phyloP scores from a whole-genome alignment of 2,113 vertebrate species.

The Podocnemis expansa region DNA sequence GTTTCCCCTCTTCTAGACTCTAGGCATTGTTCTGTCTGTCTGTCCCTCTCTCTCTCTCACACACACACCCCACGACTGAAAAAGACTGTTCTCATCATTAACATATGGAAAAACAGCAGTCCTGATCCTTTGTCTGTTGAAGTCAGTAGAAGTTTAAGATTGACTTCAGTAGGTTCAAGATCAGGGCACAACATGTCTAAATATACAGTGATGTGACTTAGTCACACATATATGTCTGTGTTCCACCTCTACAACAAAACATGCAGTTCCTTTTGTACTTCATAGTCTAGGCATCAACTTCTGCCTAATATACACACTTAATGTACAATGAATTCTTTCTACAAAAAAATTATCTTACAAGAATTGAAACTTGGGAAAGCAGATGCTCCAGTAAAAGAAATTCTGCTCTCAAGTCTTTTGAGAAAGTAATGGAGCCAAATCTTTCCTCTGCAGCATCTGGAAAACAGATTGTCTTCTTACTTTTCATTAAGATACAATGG shows the following conservation, averaged over 20 bases:
- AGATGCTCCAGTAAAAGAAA: background rate
- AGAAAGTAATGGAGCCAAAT: background rate
- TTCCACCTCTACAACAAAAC: background rate
- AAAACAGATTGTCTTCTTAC: background rate
- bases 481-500: conserved; percentile 9
- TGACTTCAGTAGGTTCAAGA: background rate
- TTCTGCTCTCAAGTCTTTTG: background rate
- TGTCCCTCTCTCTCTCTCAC: too few relatives aligned
- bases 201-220: background rate
- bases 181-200: background rate
- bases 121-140: background rate
- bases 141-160: background rate
- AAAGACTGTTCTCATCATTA: background rate
- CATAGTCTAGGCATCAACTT: background rate
- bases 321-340: background rate
- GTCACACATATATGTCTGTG: background rate
- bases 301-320: background rate
- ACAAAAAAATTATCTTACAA: background rate
- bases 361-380: background rate
- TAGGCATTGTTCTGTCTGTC: background rate
- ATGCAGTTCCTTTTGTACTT: background rate
- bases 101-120: background rate
- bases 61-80: too few relatives aligned
- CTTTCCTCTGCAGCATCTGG: background rate
- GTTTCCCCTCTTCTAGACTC: background rate